A percentile compares a stretch with the other conserved stretches of the same genome.
Conservation (phyloP, 2,797 vertebrate genomes). For the Clarias platycephalus region DNA sequence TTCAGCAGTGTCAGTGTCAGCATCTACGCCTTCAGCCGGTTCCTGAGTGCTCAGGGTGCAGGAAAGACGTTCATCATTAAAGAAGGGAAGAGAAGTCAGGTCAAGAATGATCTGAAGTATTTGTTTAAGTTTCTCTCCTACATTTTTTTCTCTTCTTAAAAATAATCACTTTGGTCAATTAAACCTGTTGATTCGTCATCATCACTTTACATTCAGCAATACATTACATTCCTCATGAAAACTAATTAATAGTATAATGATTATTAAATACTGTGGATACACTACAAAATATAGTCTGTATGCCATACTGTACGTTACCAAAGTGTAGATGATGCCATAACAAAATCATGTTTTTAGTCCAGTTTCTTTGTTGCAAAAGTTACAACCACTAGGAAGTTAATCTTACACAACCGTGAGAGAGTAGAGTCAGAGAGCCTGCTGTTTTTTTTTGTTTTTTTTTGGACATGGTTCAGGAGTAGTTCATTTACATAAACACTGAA, state of each 20-base stretch:
- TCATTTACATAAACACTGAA: no score
- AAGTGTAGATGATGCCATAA: neutral
- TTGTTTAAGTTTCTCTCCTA: neutral
- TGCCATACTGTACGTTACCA: neutral
- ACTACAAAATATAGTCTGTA: neutral
- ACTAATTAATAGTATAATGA: neutral
- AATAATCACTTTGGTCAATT: neutral
- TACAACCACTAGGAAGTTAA: no score
- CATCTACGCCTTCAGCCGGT: conserved; percentile 32
- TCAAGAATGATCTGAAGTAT: neutral
- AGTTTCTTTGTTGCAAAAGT: neutral
- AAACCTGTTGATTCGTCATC: neutral
- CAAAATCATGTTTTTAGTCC: neutral
- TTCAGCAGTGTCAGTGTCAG: conserved; percentile 57
- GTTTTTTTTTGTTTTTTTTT: no score
- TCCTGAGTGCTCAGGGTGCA: neutral
- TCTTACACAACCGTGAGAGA: no score
- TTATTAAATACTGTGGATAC: neutral
- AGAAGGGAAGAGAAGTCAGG: neutral
- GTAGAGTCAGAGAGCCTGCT: no score
- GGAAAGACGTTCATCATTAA: neutral
- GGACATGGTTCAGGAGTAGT: no score
- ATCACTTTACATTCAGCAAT: neutral
- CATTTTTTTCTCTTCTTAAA: neutral
- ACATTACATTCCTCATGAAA: neutral